Conservation (phyloP, 2,797 vertebrate genomes). For the Loris lydekkerianus region DNA sequence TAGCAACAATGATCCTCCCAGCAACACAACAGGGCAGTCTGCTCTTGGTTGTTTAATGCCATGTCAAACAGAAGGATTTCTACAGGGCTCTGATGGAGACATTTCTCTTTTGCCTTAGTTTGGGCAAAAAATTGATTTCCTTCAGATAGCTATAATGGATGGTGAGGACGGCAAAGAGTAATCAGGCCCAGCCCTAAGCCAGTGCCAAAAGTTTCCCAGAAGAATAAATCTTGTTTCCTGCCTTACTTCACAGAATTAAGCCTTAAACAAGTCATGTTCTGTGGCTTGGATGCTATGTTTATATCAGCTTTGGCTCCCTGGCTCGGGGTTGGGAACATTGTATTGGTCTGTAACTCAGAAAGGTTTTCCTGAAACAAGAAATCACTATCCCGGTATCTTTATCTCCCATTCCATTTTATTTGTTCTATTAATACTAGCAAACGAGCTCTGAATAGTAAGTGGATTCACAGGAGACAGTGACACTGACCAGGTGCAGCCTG, state of each 20-base stretch:
- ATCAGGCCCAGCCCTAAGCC: slow-evolving; percentile 93
- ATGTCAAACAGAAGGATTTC: slow-evolving; percentile 91
- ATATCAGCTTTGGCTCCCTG: slow-evolving; percentile 89
- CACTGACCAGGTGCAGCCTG: slow-evolving; percentile 89
- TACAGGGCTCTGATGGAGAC: slow-evolving; percentile 88
- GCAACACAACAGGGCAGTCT: slow-evolving; percentile 81
- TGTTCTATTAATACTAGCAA: slow-evolving; percentile 88
- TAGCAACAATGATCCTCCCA: slow-evolving; percentile 87
- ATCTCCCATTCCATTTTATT: slow-evolving; percentile 85
- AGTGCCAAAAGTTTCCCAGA: slow-evolving; percentile 92
- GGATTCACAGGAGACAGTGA: slow-evolving; percentile 86
- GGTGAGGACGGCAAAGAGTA: slow-evolving; percentile 93
- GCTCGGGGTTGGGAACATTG: slow-evolving; percentile 86
- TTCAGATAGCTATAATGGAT: slow-evolving; percentile 92
- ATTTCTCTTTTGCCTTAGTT: slow-evolving; percentile 88
- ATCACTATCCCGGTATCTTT: slow-evolving; percentile 85
- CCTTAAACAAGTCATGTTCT: slow-evolving; percentile 93
- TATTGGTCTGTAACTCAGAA: slow-evolving; percentile 87
- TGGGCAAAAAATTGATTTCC: slow-evolving; percentile 91
- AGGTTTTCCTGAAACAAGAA: slow-evolving; percentile 87
- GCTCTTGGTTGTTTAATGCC: slow-evolving; percentile 88
- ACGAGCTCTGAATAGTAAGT: slow-evolving; percentile 85
- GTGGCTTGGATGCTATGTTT: slow-evolving; percentile 91
- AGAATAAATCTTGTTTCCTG: slow-evolving; percentile 95
- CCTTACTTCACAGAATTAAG: slow-evolving; percentile 93